Conservation (phyloP, 2,797 vertebrate species). For the Enteromius viviparus region DNA sequence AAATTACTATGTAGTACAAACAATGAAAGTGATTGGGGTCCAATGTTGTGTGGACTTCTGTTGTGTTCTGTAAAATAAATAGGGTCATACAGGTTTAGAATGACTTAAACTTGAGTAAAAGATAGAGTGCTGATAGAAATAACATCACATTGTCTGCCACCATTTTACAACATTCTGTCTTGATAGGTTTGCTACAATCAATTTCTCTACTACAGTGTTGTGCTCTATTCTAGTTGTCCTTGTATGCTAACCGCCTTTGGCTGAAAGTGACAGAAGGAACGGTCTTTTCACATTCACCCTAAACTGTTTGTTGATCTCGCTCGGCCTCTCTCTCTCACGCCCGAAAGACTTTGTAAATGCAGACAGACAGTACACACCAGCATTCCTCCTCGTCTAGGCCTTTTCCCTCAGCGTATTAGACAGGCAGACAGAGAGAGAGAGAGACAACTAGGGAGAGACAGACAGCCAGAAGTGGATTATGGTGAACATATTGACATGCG, state of each 20-base stretch:
- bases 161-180: constrained; percentile 6
- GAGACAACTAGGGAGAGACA: constrained; percentile 14
- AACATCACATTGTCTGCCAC: background rate
- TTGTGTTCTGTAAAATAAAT: background rate
- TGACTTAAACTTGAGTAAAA: background rate
- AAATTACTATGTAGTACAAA: background rate
- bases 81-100: background rate
- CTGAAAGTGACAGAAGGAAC: constrained; percentile 35
- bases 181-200: background rate
- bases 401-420: constrained; percentile 1
- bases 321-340: constrained; percentile 28
- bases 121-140: background rate
- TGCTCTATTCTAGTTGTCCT: background rate
- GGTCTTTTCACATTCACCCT: constrained; percentile 26
- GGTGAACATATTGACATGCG: constrained; percentile 32
- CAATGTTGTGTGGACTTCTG: background rate
- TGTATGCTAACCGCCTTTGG: background rate
- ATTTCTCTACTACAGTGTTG: background rate
- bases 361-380: constrained; percentile 26
- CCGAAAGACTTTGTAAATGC: constrained; percentile 32
- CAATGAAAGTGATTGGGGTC: background rate
- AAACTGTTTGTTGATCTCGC: constrained; percentile 30
- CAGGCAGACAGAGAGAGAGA: constrained; percentile 3
- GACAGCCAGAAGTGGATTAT: constrained; percentile 29
- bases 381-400: constrained; percentile 31